phyloP scores from a whole-genome alignment of 2,888 invertebrate species.

The Trichogramma evanescens region DNA sequence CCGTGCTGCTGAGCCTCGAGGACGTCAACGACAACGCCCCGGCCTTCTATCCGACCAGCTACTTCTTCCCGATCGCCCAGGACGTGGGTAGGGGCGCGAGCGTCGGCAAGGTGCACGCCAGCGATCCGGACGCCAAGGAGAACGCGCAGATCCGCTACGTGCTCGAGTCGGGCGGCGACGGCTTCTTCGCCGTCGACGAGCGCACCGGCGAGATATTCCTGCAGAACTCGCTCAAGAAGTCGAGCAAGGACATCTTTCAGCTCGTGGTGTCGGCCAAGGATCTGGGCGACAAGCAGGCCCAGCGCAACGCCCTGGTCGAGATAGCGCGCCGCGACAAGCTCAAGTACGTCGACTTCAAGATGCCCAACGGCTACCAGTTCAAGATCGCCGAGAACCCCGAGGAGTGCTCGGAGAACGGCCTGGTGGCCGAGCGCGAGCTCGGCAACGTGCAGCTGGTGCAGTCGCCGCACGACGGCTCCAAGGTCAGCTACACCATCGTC shows the following conservation, averaged over 20 bases:
- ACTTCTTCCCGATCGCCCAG: slow-evolving; percentile 71
- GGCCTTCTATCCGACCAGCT: slow-evolving; percentile 82
- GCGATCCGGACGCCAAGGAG: slow-evolving; percentile 81
- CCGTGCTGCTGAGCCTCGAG: slow-evolving; percentile 69
- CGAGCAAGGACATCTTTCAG: slow-evolving; percentile 63
- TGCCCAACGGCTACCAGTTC: slow-evolving; percentile 72
- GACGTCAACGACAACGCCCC: slow-evolving; percentile 93
- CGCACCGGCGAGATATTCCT: slow-evolving; percentile 69
- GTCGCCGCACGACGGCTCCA: slow-evolving; percentile 34
- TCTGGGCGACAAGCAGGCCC: slow-evolving; percentile 66
- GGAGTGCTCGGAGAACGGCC: slow-evolving; percentile 40
- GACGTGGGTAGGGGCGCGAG: slow-evolving; percentile 59
- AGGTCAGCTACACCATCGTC: slow-evolving; percentile 67
- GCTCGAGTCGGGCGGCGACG: slow-evolving; percentile 72
- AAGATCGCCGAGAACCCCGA: slow-evolving; percentile 76
- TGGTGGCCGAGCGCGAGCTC: slow-evolving; percentile 59
- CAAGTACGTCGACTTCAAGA: slow-evolving; percentile 69
- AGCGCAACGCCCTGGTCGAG: slow-evolving; percentile 72
- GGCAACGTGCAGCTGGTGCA: slow-evolving; percentile 62
- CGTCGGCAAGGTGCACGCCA: slow-evolving; percentile 70
- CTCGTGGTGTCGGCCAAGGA: slow-evolving; percentile 75
- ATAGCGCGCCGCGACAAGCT: slow-evolving; percentile 67
- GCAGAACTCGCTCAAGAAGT: slow-evolving; percentile 58
- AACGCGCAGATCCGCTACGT: slow-evolving; percentile 75
- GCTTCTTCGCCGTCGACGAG: slow-evolving; percentile 72